Evolutionary conservation across 2,797 vertebrate genomes (phyloP).

Genomic region (Manis pentadactyla): DNA sequence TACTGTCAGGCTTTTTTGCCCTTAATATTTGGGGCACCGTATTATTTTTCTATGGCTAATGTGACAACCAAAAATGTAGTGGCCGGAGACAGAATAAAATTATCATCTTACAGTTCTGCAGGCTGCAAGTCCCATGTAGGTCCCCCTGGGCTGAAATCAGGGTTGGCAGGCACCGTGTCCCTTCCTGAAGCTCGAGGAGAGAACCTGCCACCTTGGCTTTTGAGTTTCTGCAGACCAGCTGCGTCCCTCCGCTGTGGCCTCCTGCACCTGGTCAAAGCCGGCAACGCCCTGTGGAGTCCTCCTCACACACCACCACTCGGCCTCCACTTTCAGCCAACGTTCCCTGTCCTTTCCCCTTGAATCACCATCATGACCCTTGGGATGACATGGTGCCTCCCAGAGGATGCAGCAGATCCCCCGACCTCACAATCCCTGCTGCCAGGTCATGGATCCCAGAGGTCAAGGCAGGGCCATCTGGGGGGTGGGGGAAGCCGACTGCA

Average conservation of each 20-base stretch:
- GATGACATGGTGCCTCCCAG: neutral
- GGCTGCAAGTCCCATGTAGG: fast-evolving
- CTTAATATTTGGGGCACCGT: neutral
- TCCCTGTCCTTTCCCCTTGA: no score
- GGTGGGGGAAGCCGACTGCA: fast-evolving
- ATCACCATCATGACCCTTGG: neutral
- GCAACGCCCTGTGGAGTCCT: fast-evolving
- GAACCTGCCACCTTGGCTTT: no score
- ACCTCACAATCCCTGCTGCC: neutral
- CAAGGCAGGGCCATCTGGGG: fast-evolving
- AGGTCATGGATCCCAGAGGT: neutral
- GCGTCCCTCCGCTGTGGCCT: fast-evolving
- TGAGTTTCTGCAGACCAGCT: fast-evolving
- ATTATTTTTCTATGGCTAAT: neutral
- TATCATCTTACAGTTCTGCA: neutral
- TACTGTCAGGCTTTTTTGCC: neutral
- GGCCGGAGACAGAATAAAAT: fast-evolving
- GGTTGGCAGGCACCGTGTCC: fast-evolving
- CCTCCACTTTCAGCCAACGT: fast-evolving
- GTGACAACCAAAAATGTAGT: neutral
- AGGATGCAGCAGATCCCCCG: neutral
- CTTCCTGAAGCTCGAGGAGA: neutral
- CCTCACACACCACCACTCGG: fast-evolving
- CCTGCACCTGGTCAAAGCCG: neutral
- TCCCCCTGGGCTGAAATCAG: neutral